phyloP scores from a whole-genome alignment of 2,797 vertebrate species.

The Thripadectes ignobilis region DNA sequence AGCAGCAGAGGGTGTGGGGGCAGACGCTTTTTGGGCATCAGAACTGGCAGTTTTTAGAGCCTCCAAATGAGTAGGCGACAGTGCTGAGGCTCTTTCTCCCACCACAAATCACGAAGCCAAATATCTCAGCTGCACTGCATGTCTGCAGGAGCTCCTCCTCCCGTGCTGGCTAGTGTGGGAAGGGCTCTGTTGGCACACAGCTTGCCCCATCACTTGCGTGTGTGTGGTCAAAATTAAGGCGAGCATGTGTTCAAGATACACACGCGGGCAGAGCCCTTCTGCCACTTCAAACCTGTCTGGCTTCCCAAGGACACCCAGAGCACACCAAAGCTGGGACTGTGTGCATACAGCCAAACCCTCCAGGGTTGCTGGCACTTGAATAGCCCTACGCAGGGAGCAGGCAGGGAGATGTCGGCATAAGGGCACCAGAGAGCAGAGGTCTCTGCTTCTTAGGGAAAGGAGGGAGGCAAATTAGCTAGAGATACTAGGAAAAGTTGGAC shows the following conservation, averaged over 20 bases:
- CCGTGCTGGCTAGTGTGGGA: slow-evolving; percentile 10
- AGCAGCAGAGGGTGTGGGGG: slow-evolving; percentile 73
- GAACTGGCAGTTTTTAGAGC: slow-evolving; percentile 71
- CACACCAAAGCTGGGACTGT: neutral
- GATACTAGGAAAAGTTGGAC: slow-evolving; percentile 3
- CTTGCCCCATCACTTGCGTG: neutral
- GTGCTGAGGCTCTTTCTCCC: slow-evolving; percentile 68
- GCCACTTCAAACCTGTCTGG: neutral
- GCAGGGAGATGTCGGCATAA: neutral
- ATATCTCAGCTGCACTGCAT: slow-evolving; percentile 30
- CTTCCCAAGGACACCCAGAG: neutral
- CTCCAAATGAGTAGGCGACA: slow-evolving; percentile 65
- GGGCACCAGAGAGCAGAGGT: neutral
- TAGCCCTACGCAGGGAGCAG: neutral
- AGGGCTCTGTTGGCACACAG: slow-evolving; percentile 36
- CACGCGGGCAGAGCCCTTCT: neutral
- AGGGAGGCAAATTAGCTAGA: neutral
- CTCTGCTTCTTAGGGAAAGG: neutral
- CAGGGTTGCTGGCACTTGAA: rapidly evolving
- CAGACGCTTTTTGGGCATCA: slow-evolving; percentile 64
- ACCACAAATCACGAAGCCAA: slow-evolving; percentile 68
- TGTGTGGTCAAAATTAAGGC: slow-evolving; percentile 7
- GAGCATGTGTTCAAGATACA: neutral
- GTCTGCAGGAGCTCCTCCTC: slow-evolving; percentile 43
- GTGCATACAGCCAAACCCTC: neutral